A percentile compares a stretch with the other conserved stretches of the same genome.
phyloP scores from a whole-genome alignment of 2,113 vertebrate species.

The Dasypus novemcinctus region DNA sequence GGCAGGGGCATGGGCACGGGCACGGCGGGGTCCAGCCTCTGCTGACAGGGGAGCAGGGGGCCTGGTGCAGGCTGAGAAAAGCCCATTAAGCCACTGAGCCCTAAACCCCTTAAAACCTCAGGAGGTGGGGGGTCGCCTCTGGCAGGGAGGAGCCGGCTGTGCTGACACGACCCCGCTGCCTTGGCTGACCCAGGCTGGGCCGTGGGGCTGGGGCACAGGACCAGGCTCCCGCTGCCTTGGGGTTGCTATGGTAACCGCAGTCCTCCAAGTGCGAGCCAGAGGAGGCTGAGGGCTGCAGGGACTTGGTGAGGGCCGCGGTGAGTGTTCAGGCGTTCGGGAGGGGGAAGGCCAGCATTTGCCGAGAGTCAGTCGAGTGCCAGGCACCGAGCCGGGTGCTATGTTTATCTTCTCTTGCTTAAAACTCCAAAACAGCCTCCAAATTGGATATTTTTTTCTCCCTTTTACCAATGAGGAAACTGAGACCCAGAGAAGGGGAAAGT shows the following conservation, averaged over 20 bases:
- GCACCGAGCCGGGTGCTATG: rapidly evolving
- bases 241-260: constrained; percentile 64
- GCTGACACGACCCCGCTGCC: background rate
- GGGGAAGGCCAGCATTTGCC: rapidly evolving
- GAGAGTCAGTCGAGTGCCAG: rapidly evolving
- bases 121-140: background rate
- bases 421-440: background rate
- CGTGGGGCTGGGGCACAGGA: background rate
- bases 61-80: background rate
- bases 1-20: background rate
- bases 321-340: rapidly evolving
- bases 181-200: background rate
- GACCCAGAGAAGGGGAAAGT: background rate
- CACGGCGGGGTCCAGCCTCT: background rate
- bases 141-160: background rate
- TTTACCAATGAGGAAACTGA: constrained; percentile 21
- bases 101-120: background rate
- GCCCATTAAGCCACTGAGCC: background rate
- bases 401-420: background rate
- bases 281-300: constrained; percentile 6
- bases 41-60: background rate
- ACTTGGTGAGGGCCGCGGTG: background rate
- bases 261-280: background rate
- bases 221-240: background rate
- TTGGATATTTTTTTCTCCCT: background rate